Evolutionary conservation across 2,888 invertebrate genomes (phyloP), one percentile per base, ranked within the genome.

Genomic region (Sminthurides aquaticus): DNA sequence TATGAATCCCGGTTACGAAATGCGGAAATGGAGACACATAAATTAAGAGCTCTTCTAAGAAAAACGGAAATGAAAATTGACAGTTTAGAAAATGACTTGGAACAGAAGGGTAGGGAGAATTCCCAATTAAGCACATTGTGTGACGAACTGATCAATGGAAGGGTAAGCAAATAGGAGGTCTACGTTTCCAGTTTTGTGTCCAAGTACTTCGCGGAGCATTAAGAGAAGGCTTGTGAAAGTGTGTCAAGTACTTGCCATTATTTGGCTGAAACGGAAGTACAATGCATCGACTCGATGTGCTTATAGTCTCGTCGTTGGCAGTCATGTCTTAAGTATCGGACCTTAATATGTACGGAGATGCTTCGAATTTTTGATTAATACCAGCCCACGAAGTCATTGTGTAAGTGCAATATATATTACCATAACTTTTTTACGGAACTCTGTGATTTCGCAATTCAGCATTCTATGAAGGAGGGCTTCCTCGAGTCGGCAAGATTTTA

Each of bases 101-200:
- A 90, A 69, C 93, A 94, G 78, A 95, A 95, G 81, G 85, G 85
- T 18, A 89, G 90, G 77, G 95, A 96, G 79, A 94, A 93, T 78
- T 85, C 86, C 75, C 92, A 94, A 79, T 83, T 96, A 74, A 88
- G 94, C 67, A 87, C 88, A 76, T 90, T 96, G 76, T 90, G 94
- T 82, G 95, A 96, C 82, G 95, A 95, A 80, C 85, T 96, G 65
- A 93, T 96, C 77, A 81, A 59, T 28, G 66, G 68, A 1, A 65
- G 62, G 49, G 60, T 68, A 24, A 52, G 63, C 22, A 57, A 60
- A 56, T 52, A 57, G 27, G 15, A 5, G 24, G 22, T 28, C 25
- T 22, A 27, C 24, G 26, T 58, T 49, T 3, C 25, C 43, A 43
- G 18, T 43, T 18, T 43, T 11, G 18, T 43, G 43, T 11, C 43